These are phyloP conservation scores for Tachystola acroxantha DNA, from an alignment of 2,888 invertebrate genomes.

Conservation along the genomic window DNA sequence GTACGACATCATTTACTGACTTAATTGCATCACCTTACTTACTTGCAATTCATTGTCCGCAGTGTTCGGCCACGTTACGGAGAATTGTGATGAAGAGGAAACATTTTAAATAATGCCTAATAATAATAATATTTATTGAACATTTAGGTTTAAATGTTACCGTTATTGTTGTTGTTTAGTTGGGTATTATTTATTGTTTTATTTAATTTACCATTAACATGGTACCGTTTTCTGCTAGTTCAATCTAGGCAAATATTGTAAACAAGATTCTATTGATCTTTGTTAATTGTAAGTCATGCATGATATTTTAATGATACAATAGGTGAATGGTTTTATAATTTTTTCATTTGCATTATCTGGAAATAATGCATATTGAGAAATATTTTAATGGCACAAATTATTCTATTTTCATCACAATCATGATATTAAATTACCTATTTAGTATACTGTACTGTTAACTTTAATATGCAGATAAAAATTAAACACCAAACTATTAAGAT, in stretches of 20 bases:
- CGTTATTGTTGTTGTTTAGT: slow-evolving; percentile 68
- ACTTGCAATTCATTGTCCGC: no score
- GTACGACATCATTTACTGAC: no score
- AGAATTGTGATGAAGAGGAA: slow-evolving; percentile 91
- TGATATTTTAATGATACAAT: slow-evolving; percentile 50
- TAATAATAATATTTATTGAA: slow-evolving; percentile 35
- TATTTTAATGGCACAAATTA: slow-evolving; percentile 46
- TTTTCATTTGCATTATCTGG: slow-evolving; percentile 69
- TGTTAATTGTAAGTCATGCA: slow-evolving; percentile 47
- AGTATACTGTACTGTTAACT: slow-evolving; percentile 12
- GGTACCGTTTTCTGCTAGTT: slow-evolving; percentile 54
- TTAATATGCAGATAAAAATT: slow-evolving; percentile 30
- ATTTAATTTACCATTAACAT: slow-evolving; percentile 36
- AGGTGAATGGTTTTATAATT: slow-evolving; percentile 46
- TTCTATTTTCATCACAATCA: slow-evolving; percentile 59
- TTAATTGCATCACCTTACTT: no score
- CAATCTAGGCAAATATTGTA: slow-evolving; percentile 51
- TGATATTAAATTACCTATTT: slow-evolving; percentile 35
- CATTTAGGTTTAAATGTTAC: slow-evolving; percentile 61
- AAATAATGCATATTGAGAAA: slow-evolving; percentile 66
- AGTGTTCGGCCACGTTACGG: slow-evolving; percentile 94
- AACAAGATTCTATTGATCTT: slow-evolving; percentile 53
- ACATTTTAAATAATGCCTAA: slow-evolving; percentile 81
- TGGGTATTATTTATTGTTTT: slow-evolving; percentile 61
- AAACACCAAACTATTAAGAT: slow-evolving; percentile 46